phyloP scores from a whole-genome alignment of 2,113 vertebrate species.

The Austrofundulus limnaeus region DNA sequence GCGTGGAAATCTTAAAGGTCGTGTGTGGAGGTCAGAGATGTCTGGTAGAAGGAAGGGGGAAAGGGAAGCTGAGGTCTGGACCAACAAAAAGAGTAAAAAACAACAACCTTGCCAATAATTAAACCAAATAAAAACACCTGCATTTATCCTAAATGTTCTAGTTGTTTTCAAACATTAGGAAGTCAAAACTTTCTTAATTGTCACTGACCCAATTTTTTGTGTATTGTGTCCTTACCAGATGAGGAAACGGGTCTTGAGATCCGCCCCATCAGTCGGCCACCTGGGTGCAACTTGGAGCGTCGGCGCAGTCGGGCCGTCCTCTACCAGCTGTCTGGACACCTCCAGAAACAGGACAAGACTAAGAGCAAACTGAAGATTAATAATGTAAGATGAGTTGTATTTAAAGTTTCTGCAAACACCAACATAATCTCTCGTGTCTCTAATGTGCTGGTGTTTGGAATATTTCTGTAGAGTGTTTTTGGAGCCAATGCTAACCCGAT shows the following conservation, averaged over 20 bases:
- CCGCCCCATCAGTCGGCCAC: constrained; percentile 72
- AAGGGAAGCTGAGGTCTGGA: background rate
- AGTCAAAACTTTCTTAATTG: background rate
- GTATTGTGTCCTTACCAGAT: constrained; percentile 50
- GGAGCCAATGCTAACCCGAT: constrained; percentile 81
- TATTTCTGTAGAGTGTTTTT: constrained; percentile 68
- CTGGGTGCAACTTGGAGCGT: constrained; percentile 77
- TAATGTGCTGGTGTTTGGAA: background rate
- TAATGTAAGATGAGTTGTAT: constrained; percentile 68
- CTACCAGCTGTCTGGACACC: constrained; percentile 84
- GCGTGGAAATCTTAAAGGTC: no score
- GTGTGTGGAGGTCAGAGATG: background rate
- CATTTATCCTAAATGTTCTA: no score
- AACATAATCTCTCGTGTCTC: no score
- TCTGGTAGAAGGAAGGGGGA: background rate
- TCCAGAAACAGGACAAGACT: constrained; percentile 84
- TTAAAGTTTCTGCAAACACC: background rate
- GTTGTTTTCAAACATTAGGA: background rate
- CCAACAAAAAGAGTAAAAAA: no score
- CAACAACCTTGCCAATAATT: background rate
- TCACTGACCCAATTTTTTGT: no score
- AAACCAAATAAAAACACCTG: no score
- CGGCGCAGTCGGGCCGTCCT: constrained; percentile 83
- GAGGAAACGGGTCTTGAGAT: constrained; percentile 77
- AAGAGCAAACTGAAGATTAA: constrained; percentile 85